Conservation (phyloP, 2,888 invertebrate species). For the Nasonovia ribisnigri region DNA sequence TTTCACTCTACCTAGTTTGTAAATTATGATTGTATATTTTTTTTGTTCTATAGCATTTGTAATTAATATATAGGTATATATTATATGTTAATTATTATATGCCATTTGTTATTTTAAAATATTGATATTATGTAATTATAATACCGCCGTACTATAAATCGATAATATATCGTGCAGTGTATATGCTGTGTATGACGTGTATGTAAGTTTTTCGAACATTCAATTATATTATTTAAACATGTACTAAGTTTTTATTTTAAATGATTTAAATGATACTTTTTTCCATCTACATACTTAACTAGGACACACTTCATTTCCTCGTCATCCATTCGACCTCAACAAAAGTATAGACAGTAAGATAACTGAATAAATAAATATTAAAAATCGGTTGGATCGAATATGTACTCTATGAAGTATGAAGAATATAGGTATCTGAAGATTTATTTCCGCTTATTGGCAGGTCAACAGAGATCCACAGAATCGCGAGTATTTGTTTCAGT, state of each 20-base stretch:
- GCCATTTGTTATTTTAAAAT: constrained; percentile 44
- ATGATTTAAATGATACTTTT: background rate
- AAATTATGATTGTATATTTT: constrained; percentile 59
- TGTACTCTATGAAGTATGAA: background rate
- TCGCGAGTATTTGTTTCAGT: background rate
- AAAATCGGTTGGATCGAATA: background rate
- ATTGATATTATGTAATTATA: background rate
- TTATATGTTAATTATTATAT: constrained; percentile 14
- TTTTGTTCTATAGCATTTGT: constrained; percentile 53
- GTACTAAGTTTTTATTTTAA: background rate
- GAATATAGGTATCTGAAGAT: background rate
- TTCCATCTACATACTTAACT: background rate
- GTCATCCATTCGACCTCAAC: background rate
- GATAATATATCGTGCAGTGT: background rate
- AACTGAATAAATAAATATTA: background rate
- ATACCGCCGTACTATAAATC: background rate
- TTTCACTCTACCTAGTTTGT: constrained; percentile 55
- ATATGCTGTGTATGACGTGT: background rate
- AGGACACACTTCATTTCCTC: background rate
- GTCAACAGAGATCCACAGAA: background rate
- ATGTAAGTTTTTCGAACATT: constrained; percentile 29
- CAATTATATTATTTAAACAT: constrained; percentile 13
- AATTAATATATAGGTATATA: constrained; percentile 26
- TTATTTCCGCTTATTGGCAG: background rate
- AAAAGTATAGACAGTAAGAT: background rate